Base-by-base conservation (phyloP, 2,888 invertebrate species). In the Steinernema carpocapsae region DNA sequence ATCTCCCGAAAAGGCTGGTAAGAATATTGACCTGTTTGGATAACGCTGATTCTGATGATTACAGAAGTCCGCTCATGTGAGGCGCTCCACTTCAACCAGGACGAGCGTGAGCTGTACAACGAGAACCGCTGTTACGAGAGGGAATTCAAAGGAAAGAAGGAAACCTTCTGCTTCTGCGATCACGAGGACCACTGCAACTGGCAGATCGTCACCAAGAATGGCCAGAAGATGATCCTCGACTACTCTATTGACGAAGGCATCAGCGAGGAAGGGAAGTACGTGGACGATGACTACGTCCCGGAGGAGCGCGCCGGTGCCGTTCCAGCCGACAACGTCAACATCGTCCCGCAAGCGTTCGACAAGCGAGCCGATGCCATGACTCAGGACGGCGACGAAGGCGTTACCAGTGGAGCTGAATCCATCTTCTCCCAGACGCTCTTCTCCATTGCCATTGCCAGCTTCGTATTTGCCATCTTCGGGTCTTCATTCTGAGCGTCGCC, bases 41-140 rank as follows among this genome's bases (percentile, higher is more conserved):
- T n/a, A 43, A 43, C 43, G 43, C 56, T 24, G 4, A 56, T 56
- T 24, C 3, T 26, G 26, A 4, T 56, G 19, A 22, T 19, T 56
- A 2, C 26, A 64, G 64, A 64, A 64, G 64, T 64, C 32, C 29
- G 64, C 32, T 64, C 64, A 6, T 64, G 64, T 17, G 64, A 64
- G 17, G 32, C 29, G 26, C 64, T 64, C 32, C 64, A 64, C 32
- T 64, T 64, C 32, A 17, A 17, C 6, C 32, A 6, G 2, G 17
- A 64, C 1, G 64, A 64, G 12, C 64, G 22, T 12, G 17, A 6
- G 32, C 1, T 3, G 32, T 64, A n/a, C 17, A 14, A 6, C 32
- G 37, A 64, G 17, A 29, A 10, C n/a, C 7, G 32, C 1, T 64
- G 64, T 17, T 64, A 64, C 32, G 17, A 64, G 32, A 29, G 64